Conservation (phyloP, 2,888 invertebrate genomes). For the Sepioteuthis lessoniana region DNA sequence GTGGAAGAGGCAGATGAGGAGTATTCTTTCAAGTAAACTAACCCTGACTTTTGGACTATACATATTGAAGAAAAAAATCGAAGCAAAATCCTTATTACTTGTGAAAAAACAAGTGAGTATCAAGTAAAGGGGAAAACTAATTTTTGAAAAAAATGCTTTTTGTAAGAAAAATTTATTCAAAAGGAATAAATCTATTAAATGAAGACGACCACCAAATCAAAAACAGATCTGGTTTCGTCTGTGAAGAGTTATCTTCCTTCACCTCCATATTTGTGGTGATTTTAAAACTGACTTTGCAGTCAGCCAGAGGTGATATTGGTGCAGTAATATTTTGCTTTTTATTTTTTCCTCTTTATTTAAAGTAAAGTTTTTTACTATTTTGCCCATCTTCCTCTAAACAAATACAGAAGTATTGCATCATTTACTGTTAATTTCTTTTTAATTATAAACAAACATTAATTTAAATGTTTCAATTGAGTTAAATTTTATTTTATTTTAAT, state of each 20-base stretch:
- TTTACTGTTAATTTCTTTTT: background rate
- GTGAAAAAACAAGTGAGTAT: background rate
- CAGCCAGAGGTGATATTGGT: background rate
- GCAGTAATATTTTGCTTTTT: background rate
- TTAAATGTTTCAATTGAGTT: background rate
- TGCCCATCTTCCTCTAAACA: background rate
- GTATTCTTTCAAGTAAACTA: background rate
- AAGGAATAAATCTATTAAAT: background rate
- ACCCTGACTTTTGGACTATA: background rate
- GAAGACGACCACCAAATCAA: background rate
- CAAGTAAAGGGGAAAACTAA: background rate
- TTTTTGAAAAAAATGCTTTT: background rate
- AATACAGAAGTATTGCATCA: background rate
- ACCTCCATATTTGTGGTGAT: background rate
- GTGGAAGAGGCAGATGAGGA: background rate
- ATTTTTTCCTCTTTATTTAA: background rate
- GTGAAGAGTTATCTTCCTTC: constrained; percentile 9
- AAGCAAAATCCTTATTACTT: background rate
- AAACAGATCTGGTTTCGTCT: background rate
- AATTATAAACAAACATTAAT: background rate
- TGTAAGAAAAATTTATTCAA: too few species aligned
- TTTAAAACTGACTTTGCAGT: background rate
- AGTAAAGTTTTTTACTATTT: background rate
- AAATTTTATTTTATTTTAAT: background rate
- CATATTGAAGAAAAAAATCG: background rate